These are phyloP conservation scores for Ceratina calcarata DNA, from an alignment of 1,140 invertebrate species.

Conservation along the genomic window DNA sequence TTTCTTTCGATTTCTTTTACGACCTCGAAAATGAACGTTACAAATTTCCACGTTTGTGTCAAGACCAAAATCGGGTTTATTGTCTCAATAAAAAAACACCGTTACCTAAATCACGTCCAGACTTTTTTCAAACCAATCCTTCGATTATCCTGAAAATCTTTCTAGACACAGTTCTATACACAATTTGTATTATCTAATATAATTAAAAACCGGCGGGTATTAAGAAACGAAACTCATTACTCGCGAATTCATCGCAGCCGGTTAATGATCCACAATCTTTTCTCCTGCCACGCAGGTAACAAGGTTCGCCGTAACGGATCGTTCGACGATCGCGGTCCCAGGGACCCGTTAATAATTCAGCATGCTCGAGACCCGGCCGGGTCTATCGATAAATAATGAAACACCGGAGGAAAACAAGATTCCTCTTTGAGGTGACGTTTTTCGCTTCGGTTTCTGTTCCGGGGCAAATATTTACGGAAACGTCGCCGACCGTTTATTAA, in stretches of 20 bases:
- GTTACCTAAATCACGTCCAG: too few relatives aligned
- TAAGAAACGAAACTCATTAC: slow-evolving; percentile 4
- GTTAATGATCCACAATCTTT: not conserved
- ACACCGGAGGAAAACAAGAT: slow-evolving; percentile 2
- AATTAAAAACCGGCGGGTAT: not conserved
- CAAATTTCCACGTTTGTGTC: too few relatives aligned
- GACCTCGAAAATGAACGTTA: too few relatives aligned
- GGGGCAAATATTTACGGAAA: slow-evolving; percentile 42
- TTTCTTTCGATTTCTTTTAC: too few relatives aligned
- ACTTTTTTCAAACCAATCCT: too few relatives aligned
- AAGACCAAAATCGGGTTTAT: too few relatives aligned
- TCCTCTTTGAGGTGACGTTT: slow-evolving; percentile 26
- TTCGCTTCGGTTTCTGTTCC: slow-evolving; percentile 4
- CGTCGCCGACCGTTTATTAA: slow-evolving; percentile 36
- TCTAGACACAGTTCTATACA: too few relatives aligned
- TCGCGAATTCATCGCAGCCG: slow-evolving; percentile 6
- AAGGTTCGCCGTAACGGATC: not conserved
- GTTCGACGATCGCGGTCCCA: slow-evolving; percentile 6
- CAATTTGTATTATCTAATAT: not conserved
- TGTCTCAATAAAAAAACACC: too few relatives aligned
- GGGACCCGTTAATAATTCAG: slow-evolving; percentile 31
- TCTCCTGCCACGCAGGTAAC: too few relatives aligned
- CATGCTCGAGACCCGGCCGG: not conserved
- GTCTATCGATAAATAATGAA: slow-evolving; percentile 39
- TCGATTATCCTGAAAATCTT: too few relatives aligned